Percentiles rank a stretch among this genome's conserved stretches.
Evolutionary conservation across 2,888 invertebrate species (phyloP).

Genomic region (Nycteola revayana): DNA sequence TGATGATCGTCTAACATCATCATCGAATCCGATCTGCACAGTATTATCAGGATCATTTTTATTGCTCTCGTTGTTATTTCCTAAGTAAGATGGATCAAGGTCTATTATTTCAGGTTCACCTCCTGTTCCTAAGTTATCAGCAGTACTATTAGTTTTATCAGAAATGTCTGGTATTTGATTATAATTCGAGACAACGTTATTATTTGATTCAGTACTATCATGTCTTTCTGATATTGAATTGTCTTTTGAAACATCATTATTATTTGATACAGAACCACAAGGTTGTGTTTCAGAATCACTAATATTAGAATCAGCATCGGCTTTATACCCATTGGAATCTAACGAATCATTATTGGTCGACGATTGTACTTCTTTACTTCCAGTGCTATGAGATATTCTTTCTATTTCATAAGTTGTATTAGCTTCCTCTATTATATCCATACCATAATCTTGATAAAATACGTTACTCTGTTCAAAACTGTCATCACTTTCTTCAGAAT

Average conservation of each 20-base stretch:
- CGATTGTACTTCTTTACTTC: not conserved
- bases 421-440: not conserved
- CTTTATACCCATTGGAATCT: conserved; percentile 14
- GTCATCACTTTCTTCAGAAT: too few species aligned
- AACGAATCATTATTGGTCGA: not conserved
- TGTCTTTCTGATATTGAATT: not conserved
- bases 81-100: not conserved
- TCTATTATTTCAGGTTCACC: not conserved
- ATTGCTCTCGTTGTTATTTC: not conserved
- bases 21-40: not conserved
- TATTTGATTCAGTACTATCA: not conserved
- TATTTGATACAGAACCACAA: conserved; percentile 3
- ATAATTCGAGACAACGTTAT: not conserved
- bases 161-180: not conserved
- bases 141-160: not conserved
- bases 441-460: too few species aligned
- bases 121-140: not conserved
- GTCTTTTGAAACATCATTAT: not conserved
- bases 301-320: conserved; percentile 13
- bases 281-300: conserved; percentile 5
- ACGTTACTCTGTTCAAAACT: too few species aligned
- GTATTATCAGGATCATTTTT: not conserved
- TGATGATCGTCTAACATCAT: not conserved
- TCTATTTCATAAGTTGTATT: not conserved
- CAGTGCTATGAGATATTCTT: not conserved